Evolutionary conservation across 2,113 vertebrate genomes (phyloP).

Genomic region (Ploceus nigricollis): DNA sequence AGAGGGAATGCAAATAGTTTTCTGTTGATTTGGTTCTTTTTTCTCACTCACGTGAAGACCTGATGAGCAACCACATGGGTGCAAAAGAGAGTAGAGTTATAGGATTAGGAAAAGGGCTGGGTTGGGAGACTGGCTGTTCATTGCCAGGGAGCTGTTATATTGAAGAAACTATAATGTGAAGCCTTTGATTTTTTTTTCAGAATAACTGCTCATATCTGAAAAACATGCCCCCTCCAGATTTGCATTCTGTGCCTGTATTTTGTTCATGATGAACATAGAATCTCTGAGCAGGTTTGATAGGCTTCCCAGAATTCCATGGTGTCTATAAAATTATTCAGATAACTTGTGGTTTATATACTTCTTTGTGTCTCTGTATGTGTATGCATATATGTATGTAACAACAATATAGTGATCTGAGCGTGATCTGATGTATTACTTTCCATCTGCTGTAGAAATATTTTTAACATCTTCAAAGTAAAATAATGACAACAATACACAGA

Average conservation of each 20-base stretch:
- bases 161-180: background rate
- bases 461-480: background rate
- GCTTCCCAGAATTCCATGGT: background rate
- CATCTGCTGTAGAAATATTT: background rate
- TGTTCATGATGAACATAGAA: background rate
- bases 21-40: background rate
- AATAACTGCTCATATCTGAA: background rate
- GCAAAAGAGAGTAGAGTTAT: background rate
- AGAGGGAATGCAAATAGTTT: background rate
- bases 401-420: background rate
- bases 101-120: background rate
- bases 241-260: background rate
- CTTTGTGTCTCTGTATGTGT: background rate
- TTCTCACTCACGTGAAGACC: background rate
- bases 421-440: background rate
- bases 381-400: background rate
- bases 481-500: background rate
- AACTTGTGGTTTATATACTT: background rate
- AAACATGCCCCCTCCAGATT: background rate
- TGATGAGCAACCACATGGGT: accelerated
- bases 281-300: background rate
- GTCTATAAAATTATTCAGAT: background rate
- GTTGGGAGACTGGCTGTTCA: background rate
- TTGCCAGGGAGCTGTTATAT: background rate
- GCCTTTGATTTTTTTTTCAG: background rate